Evolutionary conservation across 2,113 vertebrate species (phyloP), one percentile per base, ranked within the genome.

Genomic region (Etia nguti): DNA sequence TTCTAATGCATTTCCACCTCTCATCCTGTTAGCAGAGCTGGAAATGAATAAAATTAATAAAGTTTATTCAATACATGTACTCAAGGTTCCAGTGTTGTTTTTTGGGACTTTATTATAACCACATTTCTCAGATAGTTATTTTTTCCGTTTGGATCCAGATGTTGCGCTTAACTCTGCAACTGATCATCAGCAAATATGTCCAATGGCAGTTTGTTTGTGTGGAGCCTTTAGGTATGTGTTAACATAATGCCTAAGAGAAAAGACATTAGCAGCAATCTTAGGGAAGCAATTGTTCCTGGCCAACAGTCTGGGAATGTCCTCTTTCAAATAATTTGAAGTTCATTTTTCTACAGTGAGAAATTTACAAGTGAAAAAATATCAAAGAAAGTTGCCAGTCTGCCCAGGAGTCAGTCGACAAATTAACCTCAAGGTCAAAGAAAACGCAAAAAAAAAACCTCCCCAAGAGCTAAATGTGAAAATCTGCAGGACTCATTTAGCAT

Each of bases 1-100:
- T 82, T 83, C 7, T 60, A 62, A 55, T 46, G 59, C 48, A 18
- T 46, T 29, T 56, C 65, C 52, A 20, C 6, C 10, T 62, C 6
- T 79, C 59, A 8, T 41, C 70, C 54, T 87, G 84, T 89, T 10
- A 4, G 5, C 48, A 36, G 12, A 86, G 75, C 20, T 52, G 62
- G 55, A 79, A 50, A 60, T 24, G 8, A 92, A 90, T 88, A 85
- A 81, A 54, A 41, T 24, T 9, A 92, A 90, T 89, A 90, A 92
- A 90, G 80, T 85, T 81, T 83, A 85, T 89, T 89, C 82, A 59
- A 6, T 13, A 59, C 54, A 24, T 38, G 3, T 56, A 62, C 34
- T 26, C 56, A 38, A 6, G 24, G 43, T 20, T 50, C 43, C 70
- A 50, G 2, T n/a, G 70, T 50, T 31, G 16, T 77, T 75, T 73